A percentile compares a stretch with the other conserved stretches of the same genome.
phyloP scores from a whole-genome alignment of 2,888 invertebrate genomes.

The Melieria omissa region DNA sequence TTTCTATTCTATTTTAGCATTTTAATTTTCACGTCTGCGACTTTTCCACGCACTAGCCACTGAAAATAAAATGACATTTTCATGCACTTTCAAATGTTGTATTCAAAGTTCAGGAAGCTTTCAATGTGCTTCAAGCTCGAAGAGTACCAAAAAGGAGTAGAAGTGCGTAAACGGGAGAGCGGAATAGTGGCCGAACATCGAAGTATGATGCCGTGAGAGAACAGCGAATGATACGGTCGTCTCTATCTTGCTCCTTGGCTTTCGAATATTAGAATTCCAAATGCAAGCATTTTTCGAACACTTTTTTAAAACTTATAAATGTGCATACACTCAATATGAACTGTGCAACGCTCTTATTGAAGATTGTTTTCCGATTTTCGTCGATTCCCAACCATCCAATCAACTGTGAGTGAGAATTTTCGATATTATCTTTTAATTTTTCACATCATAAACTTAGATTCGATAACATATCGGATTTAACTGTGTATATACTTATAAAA shows the following conservation, averaged over 20 bases:
- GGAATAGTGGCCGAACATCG: neutral
- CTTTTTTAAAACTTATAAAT: no score
- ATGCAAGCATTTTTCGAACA: no score
- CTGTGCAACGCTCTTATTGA: no score
- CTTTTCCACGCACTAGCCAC: slow-evolving; percentile 32
- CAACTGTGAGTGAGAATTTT: no score
- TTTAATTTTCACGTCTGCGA: slow-evolving; percentile 50
- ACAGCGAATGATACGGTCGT: neutral
- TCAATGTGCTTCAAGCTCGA: slow-evolving; percentile 1
- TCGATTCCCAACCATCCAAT: no score
- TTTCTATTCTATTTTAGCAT: slow-evolving; percentile 24
- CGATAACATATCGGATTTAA: no score
- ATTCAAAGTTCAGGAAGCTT: slow-evolving; percentile 37
- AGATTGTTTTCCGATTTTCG: no score
- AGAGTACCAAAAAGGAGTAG: slow-evolving; percentile 4
- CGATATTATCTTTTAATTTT: no score
- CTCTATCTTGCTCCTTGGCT: neutral
- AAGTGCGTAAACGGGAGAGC: slow-evolving; percentile 16
- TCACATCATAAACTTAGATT: no score
- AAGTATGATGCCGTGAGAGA: neutral
- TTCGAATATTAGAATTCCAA: no score
- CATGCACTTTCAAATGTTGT: slow-evolving; percentile 39
- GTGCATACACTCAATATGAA: no score
- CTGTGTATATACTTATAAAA: no score
- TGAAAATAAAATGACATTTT: slow-evolving; percentile 36